Evolutionary conservation across 1,140 invertebrate species (phyloP).

Genomic region (Brachionus angularis): DNA sequence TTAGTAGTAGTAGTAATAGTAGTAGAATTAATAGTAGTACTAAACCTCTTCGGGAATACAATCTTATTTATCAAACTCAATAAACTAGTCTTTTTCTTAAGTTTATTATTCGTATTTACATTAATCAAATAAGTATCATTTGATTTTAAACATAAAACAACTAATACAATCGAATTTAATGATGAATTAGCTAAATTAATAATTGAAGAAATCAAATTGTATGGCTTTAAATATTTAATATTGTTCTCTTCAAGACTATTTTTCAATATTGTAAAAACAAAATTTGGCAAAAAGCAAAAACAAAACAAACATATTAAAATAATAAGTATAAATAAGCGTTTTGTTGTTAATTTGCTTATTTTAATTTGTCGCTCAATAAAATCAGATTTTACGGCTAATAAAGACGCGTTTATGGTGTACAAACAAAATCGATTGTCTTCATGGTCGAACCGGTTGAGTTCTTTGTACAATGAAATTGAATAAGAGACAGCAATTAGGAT

Average conservation of each 20-base stretch:
- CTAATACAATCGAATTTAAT: slow-evolving; percentile 5
- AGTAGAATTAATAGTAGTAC: no score
- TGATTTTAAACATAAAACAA: slow-evolving; percentile 19
- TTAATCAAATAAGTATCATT: slow-evolving; percentile 31
- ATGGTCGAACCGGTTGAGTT: slow-evolving; percentile 3
- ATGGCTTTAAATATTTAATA: background rate
- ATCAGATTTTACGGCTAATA: background rate
- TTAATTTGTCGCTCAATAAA: slow-evolving; percentile 14
- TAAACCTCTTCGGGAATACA: background rate
- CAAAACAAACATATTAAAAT: background rate
- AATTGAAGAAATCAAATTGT: slow-evolving; percentile 5
- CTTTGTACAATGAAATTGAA: slow-evolving; percentile 30
- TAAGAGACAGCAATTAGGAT: slow-evolving; percentile 29
- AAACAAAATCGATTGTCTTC: slow-evolving; percentile 6
- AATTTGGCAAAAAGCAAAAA: slow-evolving; percentile 38
- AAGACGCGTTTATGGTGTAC: background rate
- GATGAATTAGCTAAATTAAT: slow-evolving; percentile 25
- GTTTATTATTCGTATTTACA: slow-evolving; percentile 1
- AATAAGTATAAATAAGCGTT: slow-evolving; percentile 27
- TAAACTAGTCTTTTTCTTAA: background rate
- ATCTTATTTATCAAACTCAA: background rate
- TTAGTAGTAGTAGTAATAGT: no score
- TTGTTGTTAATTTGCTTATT: slow-evolving; percentile 30
- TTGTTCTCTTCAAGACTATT: slow-evolving; percentile 16
- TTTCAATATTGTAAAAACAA: slow-evolving; percentile 29